Evolutionary conservation across 2,113 vertebrate genomes (phyloP), one percentile per base, ranked within the genome.

Genomic region (Sclerurus mexicanus): DNA sequence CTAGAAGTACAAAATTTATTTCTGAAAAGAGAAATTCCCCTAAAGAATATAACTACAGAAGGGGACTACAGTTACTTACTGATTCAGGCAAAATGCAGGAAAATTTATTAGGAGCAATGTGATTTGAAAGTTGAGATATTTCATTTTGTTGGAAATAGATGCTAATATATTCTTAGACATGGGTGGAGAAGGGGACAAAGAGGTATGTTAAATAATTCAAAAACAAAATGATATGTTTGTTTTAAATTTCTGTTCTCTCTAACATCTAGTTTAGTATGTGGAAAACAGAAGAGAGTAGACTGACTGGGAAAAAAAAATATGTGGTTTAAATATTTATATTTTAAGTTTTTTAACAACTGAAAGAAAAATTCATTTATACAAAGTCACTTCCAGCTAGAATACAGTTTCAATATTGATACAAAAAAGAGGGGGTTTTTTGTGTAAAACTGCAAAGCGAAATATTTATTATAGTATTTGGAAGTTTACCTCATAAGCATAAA

Each of bases 401-500:
- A 63, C 12, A 50, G 4, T 23, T 86, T 64, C 49, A 76, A 44
- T 44, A 80, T 0, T 42, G 14, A 19, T n/a, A 46, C 5, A 78
- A 25, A 78, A 86, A 64, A 49, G 0, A 46, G 6, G 4, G 2
- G 0, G 10, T 20, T 53, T 37, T 31, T 49, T 62, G 3, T 20
- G 2, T n/a, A 40, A 49, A 58, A 4, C 18, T 62, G 9, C 5
- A 44, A 89, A 77, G 2, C 40, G 5, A 85, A 89, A 66, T 53
- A 58, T 66, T 87, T 91, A 30, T 86, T 69, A 13, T 7, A 16
- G 6, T 47, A 69, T 53, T 64, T 74, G 6, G 9, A 77, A 40
- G 3, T 66, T 69, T 74, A 42, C 8, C 6, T 56, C 33, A 37
- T 39, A 52, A 56, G 6, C 1, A 63, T 27, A 64, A 47, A 5